Conservation (phyloP, 2,113 vertebrate species). For the Struthio camelus region DNA sequence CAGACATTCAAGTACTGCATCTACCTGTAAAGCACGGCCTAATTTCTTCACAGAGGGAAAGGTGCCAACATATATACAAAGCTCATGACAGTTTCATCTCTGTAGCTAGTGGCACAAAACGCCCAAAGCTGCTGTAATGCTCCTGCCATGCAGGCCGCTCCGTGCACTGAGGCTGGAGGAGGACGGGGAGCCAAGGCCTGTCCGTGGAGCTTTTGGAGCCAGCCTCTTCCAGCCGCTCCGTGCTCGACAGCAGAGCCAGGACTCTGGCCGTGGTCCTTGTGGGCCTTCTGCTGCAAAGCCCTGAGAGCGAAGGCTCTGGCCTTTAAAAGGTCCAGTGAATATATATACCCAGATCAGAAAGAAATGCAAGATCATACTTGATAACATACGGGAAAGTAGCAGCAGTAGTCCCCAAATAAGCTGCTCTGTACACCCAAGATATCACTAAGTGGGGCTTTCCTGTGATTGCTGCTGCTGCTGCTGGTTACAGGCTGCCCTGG, state of each 20-base stretch:
- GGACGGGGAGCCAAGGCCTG: background rate
- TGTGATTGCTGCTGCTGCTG: background rate
- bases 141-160: background rate
- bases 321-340: constrained; percentile 4
- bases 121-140: background rate
- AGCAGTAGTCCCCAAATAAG: background rate
- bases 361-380: constrained; percentile 9
- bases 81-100: background rate
- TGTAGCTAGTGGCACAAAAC: background rate
- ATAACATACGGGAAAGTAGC: constrained; percentile 10
- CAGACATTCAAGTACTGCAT: background rate
- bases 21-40: background rate
- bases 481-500: background rate
- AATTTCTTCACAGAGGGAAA: background rate
- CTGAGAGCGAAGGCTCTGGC: background rate
- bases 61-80: background rate
- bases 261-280: background rate
- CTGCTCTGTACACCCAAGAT: background rate
- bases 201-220: background rate
- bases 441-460: background rate
- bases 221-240: fast-evolving
- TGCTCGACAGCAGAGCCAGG: fast-evolving
- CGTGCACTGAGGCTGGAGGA: background rate
- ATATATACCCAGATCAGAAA: background rate
- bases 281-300: background rate